Evolutionary conservation across 2,888 invertebrate genomes (phyloP).

Genomic region (Junonia oenone): DNA sequence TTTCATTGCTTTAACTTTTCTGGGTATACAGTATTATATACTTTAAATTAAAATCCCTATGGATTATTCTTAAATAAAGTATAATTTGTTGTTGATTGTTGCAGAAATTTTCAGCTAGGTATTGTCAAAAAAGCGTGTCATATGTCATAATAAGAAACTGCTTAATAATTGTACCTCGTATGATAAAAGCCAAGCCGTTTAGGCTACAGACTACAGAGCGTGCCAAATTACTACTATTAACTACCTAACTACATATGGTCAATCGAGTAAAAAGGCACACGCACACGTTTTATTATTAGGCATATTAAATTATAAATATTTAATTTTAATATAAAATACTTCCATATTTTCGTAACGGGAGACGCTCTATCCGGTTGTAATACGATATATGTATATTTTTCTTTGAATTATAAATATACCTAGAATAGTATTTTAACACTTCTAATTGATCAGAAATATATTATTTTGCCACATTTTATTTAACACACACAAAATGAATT

Average conservation of each 20-base stretch:
- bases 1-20: slow-evolving; percentile 1
- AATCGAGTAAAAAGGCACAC: too few relatives aligned
- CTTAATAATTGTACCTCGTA: too few relatives aligned
- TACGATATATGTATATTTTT: slow-evolving; percentile 12
- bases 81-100: neutral
- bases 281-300: neutral
- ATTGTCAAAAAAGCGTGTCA: too few relatives aligned
- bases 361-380: slow-evolving; percentile 20
- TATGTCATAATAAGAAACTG: too few relatives aligned
- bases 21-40: neutral
- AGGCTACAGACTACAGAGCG: too few relatives aligned
- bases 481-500: too few relatives aligned
- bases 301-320: neutral
- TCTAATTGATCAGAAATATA: too few relatives aligned
- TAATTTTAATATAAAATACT: neutral
- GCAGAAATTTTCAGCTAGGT: too few relatives aligned
- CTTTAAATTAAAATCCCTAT: neutral
- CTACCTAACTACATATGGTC: too few relatives aligned
- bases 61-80: neutral
- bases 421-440: neutral
- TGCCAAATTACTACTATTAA: too few relatives aligned
- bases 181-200: too few relatives aligned
- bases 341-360: slow-evolving; percentile 1
- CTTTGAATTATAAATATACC: slow-evolving; percentile 4
- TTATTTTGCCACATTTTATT: too few relatives aligned